Percentiles rank a stretch among this genome's conserved stretches.
Evolutionary conservation across 2,888 invertebrate genomes (phyloP).

Genomic region (Ophion ellenae): DNA sequence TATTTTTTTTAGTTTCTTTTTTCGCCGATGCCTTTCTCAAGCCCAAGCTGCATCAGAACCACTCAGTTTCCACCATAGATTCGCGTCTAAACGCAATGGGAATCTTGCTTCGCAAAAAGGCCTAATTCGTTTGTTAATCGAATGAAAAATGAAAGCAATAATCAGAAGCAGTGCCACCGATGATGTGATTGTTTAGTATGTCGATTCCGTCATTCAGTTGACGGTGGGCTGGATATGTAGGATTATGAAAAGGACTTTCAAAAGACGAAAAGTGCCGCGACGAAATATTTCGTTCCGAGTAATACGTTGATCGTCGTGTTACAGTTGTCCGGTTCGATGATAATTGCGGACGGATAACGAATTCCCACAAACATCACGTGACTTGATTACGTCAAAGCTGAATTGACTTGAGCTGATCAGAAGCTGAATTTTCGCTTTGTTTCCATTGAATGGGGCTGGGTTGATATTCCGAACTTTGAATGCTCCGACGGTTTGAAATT

Average conservation of each 20-base stretch:
- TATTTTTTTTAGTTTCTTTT: slow-evolving; percentile 18
- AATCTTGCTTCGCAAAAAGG: slow-evolving; percentile 2
- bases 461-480: too few species aligned
- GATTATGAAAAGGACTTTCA: not conserved
- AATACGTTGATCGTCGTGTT: not conserved
- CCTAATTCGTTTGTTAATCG: slow-evolving; percentile 2
- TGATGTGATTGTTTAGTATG: not conserved
- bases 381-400: too few species aligned
- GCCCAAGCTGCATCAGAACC: not conserved
- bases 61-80: not conserved
- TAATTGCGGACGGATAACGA: too few species aligned
- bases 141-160: not conserved
- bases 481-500: too few species aligned
- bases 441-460: too few species aligned
- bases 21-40: slow-evolving; percentile 45
- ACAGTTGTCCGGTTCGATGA: not conserved
- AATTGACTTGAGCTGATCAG: too few species aligned
- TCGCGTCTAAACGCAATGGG: not conserved
- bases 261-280: not conserved
- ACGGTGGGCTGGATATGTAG: not conserved
- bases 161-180: not conserved
- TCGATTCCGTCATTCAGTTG: not conserved
- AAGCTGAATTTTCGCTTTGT: too few species aligned
- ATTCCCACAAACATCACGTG: too few species aligned
- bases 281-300: not conserved